Conservation (phyloP, 1,140 invertebrate species). For the Zaprionus taronus region DNA sequence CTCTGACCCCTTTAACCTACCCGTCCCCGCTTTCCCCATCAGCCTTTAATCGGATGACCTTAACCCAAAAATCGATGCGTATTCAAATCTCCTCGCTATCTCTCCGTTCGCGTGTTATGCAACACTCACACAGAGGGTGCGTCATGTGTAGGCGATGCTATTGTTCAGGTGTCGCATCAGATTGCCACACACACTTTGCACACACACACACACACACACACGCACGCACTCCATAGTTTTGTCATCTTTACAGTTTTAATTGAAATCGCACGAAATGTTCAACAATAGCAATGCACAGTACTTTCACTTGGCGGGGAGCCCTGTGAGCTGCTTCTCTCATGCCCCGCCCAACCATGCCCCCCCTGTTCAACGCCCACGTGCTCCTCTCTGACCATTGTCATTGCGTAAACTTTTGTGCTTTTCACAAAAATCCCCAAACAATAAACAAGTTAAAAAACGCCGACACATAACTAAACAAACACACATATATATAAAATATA, state of each 20-base stretch:
- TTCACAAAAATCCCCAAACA: conserved; percentile 37
- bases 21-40: neutral
- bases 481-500: conserved; percentile 2
- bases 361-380: neutral
- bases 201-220: neutral
- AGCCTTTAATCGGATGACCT: neutral
- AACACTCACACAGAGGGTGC: neutral
- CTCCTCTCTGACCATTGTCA: conserved; percentile 37
- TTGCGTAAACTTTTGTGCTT: conserved; percentile 73
- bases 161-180: neutral
- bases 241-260: conserved; percentile 56
- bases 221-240: conserved; percentile 11
- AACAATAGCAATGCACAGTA: conserved; percentile 40
- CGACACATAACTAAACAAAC: neutral
- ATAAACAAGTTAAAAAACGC: conserved; percentile 21
- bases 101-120: neutral
- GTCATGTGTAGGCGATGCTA: neutral
- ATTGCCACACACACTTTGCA: conserved; percentile 50
- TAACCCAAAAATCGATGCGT: neutral
- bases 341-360: neutral
- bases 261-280: conserved; percentile 53
- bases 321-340: neutral
- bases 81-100: neutral
- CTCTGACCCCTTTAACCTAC: neutral
- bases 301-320: conserved; percentile 65